Conservation (phyloP, 2,888 invertebrate species). For the Macrosoma leucophasiata region DNA sequence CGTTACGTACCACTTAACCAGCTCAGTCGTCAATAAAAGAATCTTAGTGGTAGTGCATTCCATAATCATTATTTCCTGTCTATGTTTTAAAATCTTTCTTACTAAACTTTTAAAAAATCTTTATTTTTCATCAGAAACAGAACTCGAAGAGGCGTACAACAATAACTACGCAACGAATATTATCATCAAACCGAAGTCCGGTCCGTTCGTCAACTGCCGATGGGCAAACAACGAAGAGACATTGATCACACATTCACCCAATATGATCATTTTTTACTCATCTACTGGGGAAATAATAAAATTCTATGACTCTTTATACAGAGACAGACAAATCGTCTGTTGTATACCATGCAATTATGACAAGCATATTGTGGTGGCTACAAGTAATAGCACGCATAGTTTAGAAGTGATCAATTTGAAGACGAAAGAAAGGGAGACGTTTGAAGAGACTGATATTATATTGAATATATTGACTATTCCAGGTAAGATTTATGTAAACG, state of each 20-base stretch:
- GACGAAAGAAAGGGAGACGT: constrained; percentile 45
- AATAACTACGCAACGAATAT: constrained; percentile 46
- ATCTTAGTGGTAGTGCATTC: too few relatives aligned
- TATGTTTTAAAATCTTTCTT: too few relatives aligned
- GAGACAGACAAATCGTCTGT: constrained; percentile 42
- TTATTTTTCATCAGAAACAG: too few relatives aligned
- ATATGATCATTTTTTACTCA: constrained; percentile 52
- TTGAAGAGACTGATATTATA: constrained; percentile 48
- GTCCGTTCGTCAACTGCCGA: constrained; percentile 50
- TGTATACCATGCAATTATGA: constrained; percentile 57
- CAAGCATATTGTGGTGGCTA: constrained; percentile 46
- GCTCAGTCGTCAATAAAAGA: too few relatives aligned
- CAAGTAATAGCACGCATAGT: constrained; percentile 30
- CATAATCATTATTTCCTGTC: too few relatives aligned
- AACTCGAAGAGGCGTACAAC: constrained; percentile 52
- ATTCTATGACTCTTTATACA: constrained; percentile 44
- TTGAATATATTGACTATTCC: constrained; percentile 53
- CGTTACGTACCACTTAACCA: too few relatives aligned
- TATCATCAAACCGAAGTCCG: constrained; percentile 43
- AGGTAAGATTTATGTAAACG: constrained; percentile 44
- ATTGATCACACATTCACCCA: constrained; percentile 53
- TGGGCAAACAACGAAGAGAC: constrained; percentile 55
- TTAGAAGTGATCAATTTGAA: constrained; percentile 50
- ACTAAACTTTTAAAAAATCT: too few relatives aligned
- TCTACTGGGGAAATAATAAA: constrained; percentile 40